Evolutionary conservation across 2,113 vertebrate species (phyloP).

Genomic region (Tetrao urogallus): DNA sequence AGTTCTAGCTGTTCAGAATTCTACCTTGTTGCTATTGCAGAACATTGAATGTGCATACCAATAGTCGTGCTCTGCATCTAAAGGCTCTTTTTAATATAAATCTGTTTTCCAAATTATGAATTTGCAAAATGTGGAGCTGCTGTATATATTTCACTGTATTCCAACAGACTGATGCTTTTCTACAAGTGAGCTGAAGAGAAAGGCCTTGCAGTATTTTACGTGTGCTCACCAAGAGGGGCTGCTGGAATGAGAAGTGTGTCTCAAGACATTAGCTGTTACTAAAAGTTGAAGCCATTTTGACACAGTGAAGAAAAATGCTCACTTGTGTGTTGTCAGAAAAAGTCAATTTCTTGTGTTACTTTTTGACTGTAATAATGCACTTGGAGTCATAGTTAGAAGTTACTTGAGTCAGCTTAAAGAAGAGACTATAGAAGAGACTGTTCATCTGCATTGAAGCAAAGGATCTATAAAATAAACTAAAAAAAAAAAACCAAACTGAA

Average conservation of each 20-base stretch:
- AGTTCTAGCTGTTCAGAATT: background rate
- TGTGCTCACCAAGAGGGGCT: background rate
- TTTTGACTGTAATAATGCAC: background rate
- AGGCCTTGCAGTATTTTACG: background rate
- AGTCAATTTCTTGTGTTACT: background rate
- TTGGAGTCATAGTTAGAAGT: background rate
- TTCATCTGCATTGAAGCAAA: background rate
- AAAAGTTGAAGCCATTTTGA: background rate
- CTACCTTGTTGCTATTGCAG: background rate
- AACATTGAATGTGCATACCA: background rate
- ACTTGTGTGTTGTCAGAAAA: background rate
- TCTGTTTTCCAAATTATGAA: background rate
- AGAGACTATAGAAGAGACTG: background rate
- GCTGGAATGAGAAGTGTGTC: background rate
- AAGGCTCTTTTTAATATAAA: background rate
- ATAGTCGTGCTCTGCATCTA: background rate
- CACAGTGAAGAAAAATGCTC: background rate
- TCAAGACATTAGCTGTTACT: background rate
- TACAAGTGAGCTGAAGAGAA: background rate
- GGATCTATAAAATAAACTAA: background rate
- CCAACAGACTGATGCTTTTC: background rate
- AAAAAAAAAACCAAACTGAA: background rate
- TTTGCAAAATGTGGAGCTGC: background rate
- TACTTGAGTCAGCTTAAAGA: background rate
- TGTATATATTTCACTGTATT: background rate